Evolutionary conservation across 1,140 invertebrate species (phyloP), one percentile per base, ranked within the genome.

Genomic region (Drosophila virilis): DNA sequence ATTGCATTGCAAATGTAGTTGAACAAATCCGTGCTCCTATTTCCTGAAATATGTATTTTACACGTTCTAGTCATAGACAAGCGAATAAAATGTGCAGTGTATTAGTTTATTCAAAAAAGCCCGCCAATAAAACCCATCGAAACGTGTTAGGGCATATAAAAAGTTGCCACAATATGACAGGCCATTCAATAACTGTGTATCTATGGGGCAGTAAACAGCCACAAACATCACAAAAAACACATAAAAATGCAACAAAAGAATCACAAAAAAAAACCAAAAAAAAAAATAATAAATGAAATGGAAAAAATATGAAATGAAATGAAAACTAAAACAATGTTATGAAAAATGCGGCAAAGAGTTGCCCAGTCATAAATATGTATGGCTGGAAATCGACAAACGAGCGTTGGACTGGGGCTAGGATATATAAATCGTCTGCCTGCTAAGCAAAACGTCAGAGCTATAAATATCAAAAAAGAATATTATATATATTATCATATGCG

Each of bases 91-190:
- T 84, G 52, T 59, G 43, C 71, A 77, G 67, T 73, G 82, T 76
- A 78, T 78, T 78, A 78, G 69, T 77, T 57, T 62, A 77, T 76
- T 79, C 62, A 73, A 67, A 67, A 73, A 54, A 73, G 9, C 17
- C 35, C 35, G 60, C 66, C 67, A 79, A 83, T 84, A 83, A 85
- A 81, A 81, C 13, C 46, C 65, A 59, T 62, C 69, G 76, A 71
- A 74, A 79, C 76, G 77, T 86, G 79, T 66, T 76, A 65, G 66
- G 60, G 70, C 69, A 86, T 86, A 88, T 74, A 89, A 86, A 88
- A 88, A 75, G 38, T 71, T 88, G 79, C 83, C 83, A 86, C 83
- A 88, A 83, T 83, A 86, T 88, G 83, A 88, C 84, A 83, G 86
- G 71, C 72, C 76, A 86, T 86, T 82, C 83, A 86, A 86, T 86